phyloP scores from a whole-genome alignment of 2,797 vertebrate genomes.

The Paedocypris micromegethes region DNA sequence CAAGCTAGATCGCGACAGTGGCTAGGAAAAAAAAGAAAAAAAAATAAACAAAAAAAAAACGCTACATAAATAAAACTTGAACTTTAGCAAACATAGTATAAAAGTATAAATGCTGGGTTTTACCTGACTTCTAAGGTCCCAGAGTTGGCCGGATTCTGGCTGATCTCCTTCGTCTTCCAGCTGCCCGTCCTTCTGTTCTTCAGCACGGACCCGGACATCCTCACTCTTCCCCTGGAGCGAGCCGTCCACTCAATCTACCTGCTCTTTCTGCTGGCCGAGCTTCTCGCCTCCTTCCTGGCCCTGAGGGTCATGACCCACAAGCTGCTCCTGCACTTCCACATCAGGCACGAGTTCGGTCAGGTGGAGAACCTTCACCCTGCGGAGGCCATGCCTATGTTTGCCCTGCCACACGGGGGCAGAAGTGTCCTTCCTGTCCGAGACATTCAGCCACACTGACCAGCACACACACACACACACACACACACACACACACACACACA shows the following conservation, averaged over 20 bases:
- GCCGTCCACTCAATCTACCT: slow-evolving; percentile 71
- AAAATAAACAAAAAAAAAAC: too few relatives aligned
- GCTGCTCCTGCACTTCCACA: slow-evolving; percentile 73
- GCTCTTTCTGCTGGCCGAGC: slow-evolving; percentile 67
- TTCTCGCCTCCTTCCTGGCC: slow-evolving; percentile 64
- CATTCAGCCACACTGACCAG: slow-evolving; percentile 18
- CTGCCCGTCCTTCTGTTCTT: slow-evolving; percentile 83
- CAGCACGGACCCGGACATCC: slow-evolving; percentile 66
- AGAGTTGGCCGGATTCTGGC: slow-evolving; percentile 79
- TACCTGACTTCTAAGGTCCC: slow-evolving; percentile 65
- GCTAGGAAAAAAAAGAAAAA: too few relatives aligned
- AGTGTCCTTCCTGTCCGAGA: slow-evolving; percentile 51
- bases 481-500: too few relatives aligned
- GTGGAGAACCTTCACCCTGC: slow-evolving; percentile 44
- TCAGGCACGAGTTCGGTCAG: slow-evolving; percentile 62
- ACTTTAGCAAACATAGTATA: not conserved
- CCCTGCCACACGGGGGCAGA: slow-evolving; percentile 50
- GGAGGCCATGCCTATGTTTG: slow-evolving; percentile 52
- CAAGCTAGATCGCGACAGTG: too few relatives aligned
- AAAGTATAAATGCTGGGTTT: not conserved
- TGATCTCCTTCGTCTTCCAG: slow-evolving; percentile 80
- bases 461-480: too few relatives aligned
- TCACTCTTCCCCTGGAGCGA: slow-evolving; percentile 75
- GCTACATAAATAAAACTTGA: not conserved
- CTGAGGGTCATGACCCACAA: slow-evolving; percentile 74